Conservation (phyloP, 1,140 invertebrate species). For the Campoletis sonorensis region DNA sequence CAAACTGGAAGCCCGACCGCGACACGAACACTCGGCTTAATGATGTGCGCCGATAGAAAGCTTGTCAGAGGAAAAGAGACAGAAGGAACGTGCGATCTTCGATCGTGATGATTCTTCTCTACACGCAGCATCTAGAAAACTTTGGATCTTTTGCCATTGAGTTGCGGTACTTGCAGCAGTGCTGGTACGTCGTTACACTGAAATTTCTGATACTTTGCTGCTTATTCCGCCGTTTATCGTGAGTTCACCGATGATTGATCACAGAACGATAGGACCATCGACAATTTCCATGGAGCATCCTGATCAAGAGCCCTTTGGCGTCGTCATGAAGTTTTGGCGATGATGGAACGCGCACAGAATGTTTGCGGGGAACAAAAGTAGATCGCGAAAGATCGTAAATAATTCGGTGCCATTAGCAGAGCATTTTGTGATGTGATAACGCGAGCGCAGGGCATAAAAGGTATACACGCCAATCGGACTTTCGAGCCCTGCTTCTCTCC, state of each 20-base stretch:
- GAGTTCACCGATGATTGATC: no score
- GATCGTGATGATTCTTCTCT: background rate
- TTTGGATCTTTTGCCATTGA: background rate
- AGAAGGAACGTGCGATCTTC: constrained; percentile 1
- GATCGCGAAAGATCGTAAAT: constrained; percentile 59
- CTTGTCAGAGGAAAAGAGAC: background rate
- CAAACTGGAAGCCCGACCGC: constrained; percentile 36
- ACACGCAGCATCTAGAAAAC: background rate
- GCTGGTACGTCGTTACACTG: no score
- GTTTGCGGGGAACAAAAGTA: background rate
- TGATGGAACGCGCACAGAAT: background rate
- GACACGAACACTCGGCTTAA: constrained; percentile 45
- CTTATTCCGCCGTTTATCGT: no score
- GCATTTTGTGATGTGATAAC: constrained; percentile 61
- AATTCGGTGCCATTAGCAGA: constrained; percentile 63
- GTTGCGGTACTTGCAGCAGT: background rate
- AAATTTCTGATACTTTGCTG: no score
- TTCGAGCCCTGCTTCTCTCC: constrained; percentile 52
- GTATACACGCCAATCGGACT: constrained; percentile 61
- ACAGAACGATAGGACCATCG: no score
- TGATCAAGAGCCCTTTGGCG: no score
- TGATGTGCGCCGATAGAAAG: constrained; percentile 28
- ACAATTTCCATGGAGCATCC: no score
- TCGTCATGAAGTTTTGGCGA: no score
- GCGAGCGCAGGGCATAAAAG: constrained; percentile 52